Percentiles rank a stretch among this genome's conserved stretches.
Evolutionary conservation across 2,797 vertebrate species (phyloP).

Genomic region (Pangasius macronema): DNA sequence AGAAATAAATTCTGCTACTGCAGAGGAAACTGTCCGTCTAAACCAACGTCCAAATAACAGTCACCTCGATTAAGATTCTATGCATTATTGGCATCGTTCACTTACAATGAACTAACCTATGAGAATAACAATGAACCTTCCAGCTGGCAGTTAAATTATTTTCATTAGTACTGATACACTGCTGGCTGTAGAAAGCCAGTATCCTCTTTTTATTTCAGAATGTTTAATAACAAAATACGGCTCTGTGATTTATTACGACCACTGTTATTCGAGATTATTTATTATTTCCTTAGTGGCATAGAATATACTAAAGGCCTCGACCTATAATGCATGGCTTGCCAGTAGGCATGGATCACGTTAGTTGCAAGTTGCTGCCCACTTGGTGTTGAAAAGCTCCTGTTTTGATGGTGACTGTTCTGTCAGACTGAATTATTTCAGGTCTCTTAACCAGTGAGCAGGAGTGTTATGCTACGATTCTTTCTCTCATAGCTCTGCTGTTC

Average conservation of each 20-base stretch:
- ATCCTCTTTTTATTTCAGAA: not conserved
- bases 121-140: not conserved
- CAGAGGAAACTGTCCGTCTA: no score
- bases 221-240: not conserved
- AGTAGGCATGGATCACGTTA: not conserved
- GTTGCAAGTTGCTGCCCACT: not conserved
- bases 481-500: not conserved
- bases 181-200: not conserved
- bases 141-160: not conserved
- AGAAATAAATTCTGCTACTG: not conserved
- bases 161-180: not conserved
- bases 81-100: no score
- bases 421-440: constrained; percentile 10
- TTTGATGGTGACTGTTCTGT: not conserved
- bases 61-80: no score
- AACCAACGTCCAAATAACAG: no score
- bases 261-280: not conserved
- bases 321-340: not conserved
- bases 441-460: not conserved
- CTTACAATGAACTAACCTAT: no score
- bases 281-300: not conserved
- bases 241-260: not conserved
- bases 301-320: not conserved
- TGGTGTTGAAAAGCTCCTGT: not conserved
- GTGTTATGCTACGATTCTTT: not conserved